phyloP scores from a whole-genome alignment of 2,888 invertebrate species.

The Stratiomys singularior region DNA sequence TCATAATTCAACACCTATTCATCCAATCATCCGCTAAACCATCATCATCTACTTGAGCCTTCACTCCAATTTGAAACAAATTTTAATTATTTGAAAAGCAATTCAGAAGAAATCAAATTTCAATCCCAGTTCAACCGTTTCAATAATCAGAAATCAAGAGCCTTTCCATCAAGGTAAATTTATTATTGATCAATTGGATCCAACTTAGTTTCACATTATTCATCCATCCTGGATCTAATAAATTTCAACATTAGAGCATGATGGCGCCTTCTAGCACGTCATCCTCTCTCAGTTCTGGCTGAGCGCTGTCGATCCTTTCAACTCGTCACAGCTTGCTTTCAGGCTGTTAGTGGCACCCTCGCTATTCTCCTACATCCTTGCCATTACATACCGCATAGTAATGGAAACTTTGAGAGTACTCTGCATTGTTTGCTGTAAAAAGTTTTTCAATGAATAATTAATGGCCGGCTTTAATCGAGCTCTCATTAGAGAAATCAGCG shows the following conservation, averaged over 20 bases:
- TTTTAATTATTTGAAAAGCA: slow-evolving; percentile 31
- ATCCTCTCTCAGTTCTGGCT: background rate
- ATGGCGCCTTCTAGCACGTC: background rate
- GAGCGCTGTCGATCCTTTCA: background rate
- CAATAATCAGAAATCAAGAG: slow-evolving; percentile 23
- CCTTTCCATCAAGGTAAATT: slow-evolving; percentile 18
- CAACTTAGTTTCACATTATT: slow-evolving; percentile 44
- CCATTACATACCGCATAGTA: slow-evolving; percentile 28
- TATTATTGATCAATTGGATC: slow-evolving; percentile 37
- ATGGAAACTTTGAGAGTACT: slow-evolving; percentile 42
- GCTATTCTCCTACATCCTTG: background rate
- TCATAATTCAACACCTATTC: too few relatives aligned
- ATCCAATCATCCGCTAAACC: background rate
- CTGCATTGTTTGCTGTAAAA: slow-evolving; percentile 49
- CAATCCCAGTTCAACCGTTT: slow-evolving; percentile 35
- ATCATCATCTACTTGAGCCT: background rate
- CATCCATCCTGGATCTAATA: slow-evolving; percentile 35
- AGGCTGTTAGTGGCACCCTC: background rate
- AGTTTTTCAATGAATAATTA: slow-evolving; percentile 51
- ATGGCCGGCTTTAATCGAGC: slow-evolving; percentile 51
- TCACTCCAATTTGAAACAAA: slow-evolving; percentile 30
- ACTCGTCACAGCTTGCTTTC: slow-evolving; percentile 6
- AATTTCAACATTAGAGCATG: slow-evolving; percentile 36
- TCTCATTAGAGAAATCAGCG: slow-evolving; percentile 49
- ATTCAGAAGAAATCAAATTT: slow-evolving; percentile 41